phyloP scores from a whole-genome alignment of 2,113 vertebrate species.

The Carassius auratus region DNA sequence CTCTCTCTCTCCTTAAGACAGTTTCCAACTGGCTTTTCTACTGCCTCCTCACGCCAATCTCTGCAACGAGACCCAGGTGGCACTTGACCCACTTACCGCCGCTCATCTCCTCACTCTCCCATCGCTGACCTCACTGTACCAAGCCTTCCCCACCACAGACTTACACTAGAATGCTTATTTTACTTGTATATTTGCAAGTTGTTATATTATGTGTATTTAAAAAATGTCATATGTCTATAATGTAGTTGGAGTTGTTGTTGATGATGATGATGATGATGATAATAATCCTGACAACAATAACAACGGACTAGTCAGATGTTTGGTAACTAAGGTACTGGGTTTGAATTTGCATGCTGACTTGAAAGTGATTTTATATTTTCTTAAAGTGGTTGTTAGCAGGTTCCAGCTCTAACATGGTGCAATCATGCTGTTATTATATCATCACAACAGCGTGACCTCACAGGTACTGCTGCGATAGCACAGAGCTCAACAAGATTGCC shows the following conservation, averaged over 20 bases:
- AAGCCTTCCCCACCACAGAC: too few species aligned
- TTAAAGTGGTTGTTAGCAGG: background rate
- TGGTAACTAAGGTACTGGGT: background rate
- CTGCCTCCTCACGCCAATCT: too few species aligned
- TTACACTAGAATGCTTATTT: background rate
- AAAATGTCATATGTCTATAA: background rate
- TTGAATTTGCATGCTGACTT: background rate
- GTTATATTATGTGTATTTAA: background rate
- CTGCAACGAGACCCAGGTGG: too few species aligned
- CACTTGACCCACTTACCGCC: too few species aligned
- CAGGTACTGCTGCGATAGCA: background rate
- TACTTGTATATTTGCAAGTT: background rate
- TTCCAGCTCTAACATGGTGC: background rate
- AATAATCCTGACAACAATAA: too few species aligned
- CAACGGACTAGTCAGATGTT: background rate
- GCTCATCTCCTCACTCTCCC: too few species aligned
- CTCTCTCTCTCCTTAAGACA: too few species aligned
- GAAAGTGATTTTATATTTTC: background rate
- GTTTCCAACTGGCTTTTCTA: too few species aligned
- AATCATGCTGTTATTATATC: constrained; percentile 1
- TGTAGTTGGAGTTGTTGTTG: background rate
- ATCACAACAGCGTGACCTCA: background rate
- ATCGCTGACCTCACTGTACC: too few species aligned
- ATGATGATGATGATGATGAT: too few species aligned
- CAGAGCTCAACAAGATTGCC: constrained; percentile 4